Base-by-base conservation (phyloP, 1,140 invertebrate genomes). In the Ips typographus region DNA sequence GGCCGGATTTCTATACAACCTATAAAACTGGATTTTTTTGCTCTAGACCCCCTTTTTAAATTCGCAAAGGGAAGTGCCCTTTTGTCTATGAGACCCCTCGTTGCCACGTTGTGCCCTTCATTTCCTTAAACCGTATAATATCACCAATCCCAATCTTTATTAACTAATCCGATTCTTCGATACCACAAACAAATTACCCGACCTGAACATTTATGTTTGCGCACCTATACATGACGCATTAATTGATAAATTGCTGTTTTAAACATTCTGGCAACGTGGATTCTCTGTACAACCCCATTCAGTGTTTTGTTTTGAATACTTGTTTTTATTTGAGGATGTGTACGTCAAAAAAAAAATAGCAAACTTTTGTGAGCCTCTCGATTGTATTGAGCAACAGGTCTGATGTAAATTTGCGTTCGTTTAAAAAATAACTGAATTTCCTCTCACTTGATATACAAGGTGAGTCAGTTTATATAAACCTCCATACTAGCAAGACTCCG, bases 61-160 rank as follows among this genome's bases (percentile, higher is more conserved):
- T 69, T 69, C 66, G 71, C 71, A 61, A 69, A 61, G 66, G 71
- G 67, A 68, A 72, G 66, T 69, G 63, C 65, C 56, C 71, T 69
- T 72, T 72, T 72, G 71, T 72, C 71, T 72, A 72, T 68, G 68
- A 72, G 62, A 68, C 37, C 7, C 60, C 8, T 5, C 38, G 62
- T 65, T 65, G 62, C 62, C 62, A 41, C 1, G 42, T 42, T 22
- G 22, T 22, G 22, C 22, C 22, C 22, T 22, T 22, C 22, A 22
- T 22, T 22, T 22, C 22, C 22, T 22, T 22, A 22, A 22, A 22
- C 22, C 22, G 22, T 22, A 22, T 22, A 22, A 22, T 22, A 22
- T 22, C 22, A 22, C 0, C 22, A 0, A 22, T 22, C 22, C 22
- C 22, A 22, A 22, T 22, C 0, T 22, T 22, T 22, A 22, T 22